Evolutionary conservation across 2,113 vertebrate genomes (phyloP), one percentile per base, ranked within the genome.

Genomic region (Chionodraco myersi): DNA sequence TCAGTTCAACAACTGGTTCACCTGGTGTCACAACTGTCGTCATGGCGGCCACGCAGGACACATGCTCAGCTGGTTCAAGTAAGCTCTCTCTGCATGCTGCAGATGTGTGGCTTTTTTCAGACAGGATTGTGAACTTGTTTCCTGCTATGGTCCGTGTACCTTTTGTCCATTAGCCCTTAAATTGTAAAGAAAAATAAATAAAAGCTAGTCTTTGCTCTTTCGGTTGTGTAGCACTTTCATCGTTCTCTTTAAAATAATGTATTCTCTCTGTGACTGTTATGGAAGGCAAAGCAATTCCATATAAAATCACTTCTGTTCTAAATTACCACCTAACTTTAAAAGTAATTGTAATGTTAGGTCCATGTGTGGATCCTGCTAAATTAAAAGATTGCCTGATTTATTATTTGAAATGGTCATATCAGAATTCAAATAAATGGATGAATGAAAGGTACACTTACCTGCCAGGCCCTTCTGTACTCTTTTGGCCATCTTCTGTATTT

Each of bases 11-110:
- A 99, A 99, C 95, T 99, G 98, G 98, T 99, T 99, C 93, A 99
- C 98, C 21, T 99, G 98, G 98, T 99, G 98, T 88, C 98, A 99
- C 93, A 99, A 99, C 89, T 99, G 98, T 86, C 96, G 98, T 6
- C 98, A 99, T 0, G 98, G 98, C 3, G 98, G 98, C 56, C 98
- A 99, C 15, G 98, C 98, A 2, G 97, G 98, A 36, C 98, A 99
- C 86, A 99, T 99, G 96, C 97, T 99, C 36, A 98, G 97, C 90
- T 99, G 98, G 98, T 99, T 99, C 95, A 98, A 97, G 98, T 99
- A 92, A 83, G 91, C n/a, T 45, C 14, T 36, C 15, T 9, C 10
- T 15, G 2, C 21, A 52, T 16, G 47, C 16, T 10, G 44, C 36
- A 41, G 36, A 41, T 41, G 36, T 7, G 5, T 7, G 30, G 30